Base-by-base conservation (phyloP, 1,140 invertebrate genomes). In the Zaprionus kolodkinae region DNA sequence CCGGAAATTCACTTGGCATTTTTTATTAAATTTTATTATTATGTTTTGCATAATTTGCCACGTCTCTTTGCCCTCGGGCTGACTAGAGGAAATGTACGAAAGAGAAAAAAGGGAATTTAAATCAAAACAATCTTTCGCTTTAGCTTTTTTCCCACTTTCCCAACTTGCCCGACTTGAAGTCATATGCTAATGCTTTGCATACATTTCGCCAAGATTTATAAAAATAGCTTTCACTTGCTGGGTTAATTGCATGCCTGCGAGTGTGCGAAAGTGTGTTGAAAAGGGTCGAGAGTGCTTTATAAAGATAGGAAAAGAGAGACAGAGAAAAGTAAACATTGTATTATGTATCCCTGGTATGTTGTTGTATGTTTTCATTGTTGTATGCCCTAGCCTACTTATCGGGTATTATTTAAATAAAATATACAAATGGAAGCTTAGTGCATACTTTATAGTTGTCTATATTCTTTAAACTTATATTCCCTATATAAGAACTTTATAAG, bases 21-120 rank as follows among this genome's bases (percentile, higher is more conserved):
- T 71, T 71, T 88, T 88, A 81, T 88, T 78, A 85, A 89, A 88
- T 89, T 89, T 81, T 88, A 89, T 88, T 81, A 76, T 88, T 71
- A 85, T 88, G 78, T 81, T 85, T 84, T 89, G 81, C 85, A 89
- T 85, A 88, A 88, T 88, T 89, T 83, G 43, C 55, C 27, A 30
- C n/a, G 25, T 61, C 15, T 30, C 30, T 43, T 33, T 25, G 11
- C 30, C 43, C 40, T 61, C n/a, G 40, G 40, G n/a, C 48, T 62
- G 67, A 62, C 57, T 52, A n/a, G 6, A 57, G 33, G 2, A 40
- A 61, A 40, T 13, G 33, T 17, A 5, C 1, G 45, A 15, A 4
- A 6, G 17, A 9, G 7, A 21, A 50, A 25, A 50, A 50, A 11
- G 45, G 45, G 30, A 55, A 55, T 55, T 55, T 55, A 55, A 55